Evolutionary conservation across 2,888 invertebrate species (phyloP), one percentile per base, ranked within the genome.

Genomic region (Sesamia inferens): DNA sequence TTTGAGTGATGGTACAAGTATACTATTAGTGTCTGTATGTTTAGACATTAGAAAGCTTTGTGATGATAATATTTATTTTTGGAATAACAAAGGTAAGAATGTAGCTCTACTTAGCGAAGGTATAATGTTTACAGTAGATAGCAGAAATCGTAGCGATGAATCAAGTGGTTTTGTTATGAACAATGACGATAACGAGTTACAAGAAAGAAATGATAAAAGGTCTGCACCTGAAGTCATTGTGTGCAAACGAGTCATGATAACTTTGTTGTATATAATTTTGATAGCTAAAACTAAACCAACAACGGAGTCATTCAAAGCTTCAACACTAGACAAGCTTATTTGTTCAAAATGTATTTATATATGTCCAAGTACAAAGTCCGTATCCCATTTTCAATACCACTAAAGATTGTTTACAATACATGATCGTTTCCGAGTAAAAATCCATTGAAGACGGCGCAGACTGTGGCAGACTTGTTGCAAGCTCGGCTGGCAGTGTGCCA

Each of bases 401-500:
- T 74, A 47, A 64, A 76, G 70, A 69, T 79, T 83, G 84, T 85
- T 85, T 84, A 84, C 77, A 75, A 76, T 78, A 72, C 81, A 81
- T 64, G 69, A 78, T 78, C 74, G 78, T 83, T 81, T 79, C 73
- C 66, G 47, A 79, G 80, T 76, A 81, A 85, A 81, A 84, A 69
- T 62, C 72, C 59, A 71, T 70, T 58, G 80, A 78, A 85, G 76
- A 76, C 78, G 77, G 77, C 66, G 72, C 81, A 83, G 59, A 67
- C 68, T 51, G 24, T 44, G 67, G 74, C 59, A 74, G 88, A 90
- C 89, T 89, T 90, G 90, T 91, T 90, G 90, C 89, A 84, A 88
- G 78, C 75, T 44, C 64, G 67, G 71, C 85, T 93, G 92, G 92
- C 91, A 62, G 42, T 47, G 44, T 79, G 91, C 92, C 92, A 92